A percentile compares a stretch with the other conserved stretches of the same genome.
These are phyloP conservation scores for Carassius carassius DNA, from an alignment of 2,113 vertebrate genomes.

Conservation along the genomic window DNA sequence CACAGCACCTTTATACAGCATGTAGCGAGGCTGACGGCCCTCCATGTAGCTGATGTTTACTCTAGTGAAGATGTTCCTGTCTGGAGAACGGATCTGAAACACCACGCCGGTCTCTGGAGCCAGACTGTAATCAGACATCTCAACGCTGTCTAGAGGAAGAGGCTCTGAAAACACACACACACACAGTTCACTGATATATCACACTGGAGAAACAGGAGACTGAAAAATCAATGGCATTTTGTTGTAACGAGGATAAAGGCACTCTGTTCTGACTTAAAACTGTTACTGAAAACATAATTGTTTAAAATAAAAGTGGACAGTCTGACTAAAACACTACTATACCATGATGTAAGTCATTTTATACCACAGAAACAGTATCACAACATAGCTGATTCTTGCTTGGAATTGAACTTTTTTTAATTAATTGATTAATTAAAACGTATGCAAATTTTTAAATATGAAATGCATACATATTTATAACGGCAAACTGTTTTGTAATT, in stretches of 20 bases:
- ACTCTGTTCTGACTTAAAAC: background rate
- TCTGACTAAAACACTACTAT: background rate
- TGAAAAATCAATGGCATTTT: background rate
- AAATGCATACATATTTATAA: background rate
- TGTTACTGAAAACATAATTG: background rate
- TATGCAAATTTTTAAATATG: background rate
- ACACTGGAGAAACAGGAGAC: background rate
- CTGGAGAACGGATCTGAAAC: conserved; percentile 88
- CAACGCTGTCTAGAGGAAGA: conserved; percentile 84
- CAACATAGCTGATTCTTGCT: background rate
- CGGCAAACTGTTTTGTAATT: too few species aligned
- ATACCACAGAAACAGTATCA: background rate
- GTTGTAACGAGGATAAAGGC: background rate
- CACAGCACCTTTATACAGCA: conserved; percentile 94
- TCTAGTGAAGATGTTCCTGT: conserved; percentile 89
- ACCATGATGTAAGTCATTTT: background rate
- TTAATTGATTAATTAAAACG: background rate
- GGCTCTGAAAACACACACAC: conserved; percentile 77
- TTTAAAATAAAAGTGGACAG: background rate
- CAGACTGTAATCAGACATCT: conserved; percentile 86
- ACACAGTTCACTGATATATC: background rate
- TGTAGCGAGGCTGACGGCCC: conserved; percentile 80
- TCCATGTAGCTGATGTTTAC: conserved; percentile 97
- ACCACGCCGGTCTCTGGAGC: conserved; percentile 93
- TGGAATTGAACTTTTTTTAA: background rate